phyloP scores from a whole-genome alignment of 2,888 invertebrate genomes.

The Sceliomorpha sp. region DNA sequence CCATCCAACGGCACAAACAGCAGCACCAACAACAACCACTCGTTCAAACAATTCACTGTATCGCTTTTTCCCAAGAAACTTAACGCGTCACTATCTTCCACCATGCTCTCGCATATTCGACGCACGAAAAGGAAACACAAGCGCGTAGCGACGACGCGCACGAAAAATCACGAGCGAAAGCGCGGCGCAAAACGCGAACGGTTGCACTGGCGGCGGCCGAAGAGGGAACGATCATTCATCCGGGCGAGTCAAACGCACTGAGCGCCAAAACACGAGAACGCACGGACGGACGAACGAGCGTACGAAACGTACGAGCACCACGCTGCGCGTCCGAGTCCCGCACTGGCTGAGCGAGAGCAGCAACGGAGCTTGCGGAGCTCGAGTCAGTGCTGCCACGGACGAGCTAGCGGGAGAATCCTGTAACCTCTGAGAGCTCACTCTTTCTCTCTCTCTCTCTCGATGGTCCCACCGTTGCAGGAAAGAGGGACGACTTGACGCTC shows the following conservation, averaged over 20 bases:
- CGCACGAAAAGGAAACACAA: conserved; percentile 3
- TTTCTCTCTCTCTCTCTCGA: too few relatives aligned
- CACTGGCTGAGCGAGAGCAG: conserved; percentile 46
- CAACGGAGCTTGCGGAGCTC: too few relatives aligned
- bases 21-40: too few relatives aligned
- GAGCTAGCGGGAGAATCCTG: conserved; percentile 73
- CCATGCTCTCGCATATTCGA: conserved; percentile 24
- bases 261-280: conserved; percentile 75
- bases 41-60: conserved; percentile 26
- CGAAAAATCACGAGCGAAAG: too few relatives aligned
- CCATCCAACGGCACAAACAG: too few relatives aligned
- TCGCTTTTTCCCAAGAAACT: conserved; percentile 16
- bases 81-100: conserved; percentile 6
- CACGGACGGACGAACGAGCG: conserved; percentile 68
- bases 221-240: conserved; percentile 64
- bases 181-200: neutral
- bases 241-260: conserved; percentile 72
- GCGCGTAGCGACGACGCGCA: conserved; percentile 1
- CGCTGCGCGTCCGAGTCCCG: conserved; percentile 77
- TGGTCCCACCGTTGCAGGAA: conserved; percentile 9
- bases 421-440: conserved; percentile 40
- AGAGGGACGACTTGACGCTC: conserved; percentile 71
- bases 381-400: conserved; percentile 71
- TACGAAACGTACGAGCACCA: conserved; percentile 27
- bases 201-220: neutral